Percentiles rank a stretch among this genome's conserved stretches.
These are phyloP conservation scores for Vicugna pacos DNA, from an alignment of 2,113 vertebrate species.

Conservation along the genomic window DNA sequence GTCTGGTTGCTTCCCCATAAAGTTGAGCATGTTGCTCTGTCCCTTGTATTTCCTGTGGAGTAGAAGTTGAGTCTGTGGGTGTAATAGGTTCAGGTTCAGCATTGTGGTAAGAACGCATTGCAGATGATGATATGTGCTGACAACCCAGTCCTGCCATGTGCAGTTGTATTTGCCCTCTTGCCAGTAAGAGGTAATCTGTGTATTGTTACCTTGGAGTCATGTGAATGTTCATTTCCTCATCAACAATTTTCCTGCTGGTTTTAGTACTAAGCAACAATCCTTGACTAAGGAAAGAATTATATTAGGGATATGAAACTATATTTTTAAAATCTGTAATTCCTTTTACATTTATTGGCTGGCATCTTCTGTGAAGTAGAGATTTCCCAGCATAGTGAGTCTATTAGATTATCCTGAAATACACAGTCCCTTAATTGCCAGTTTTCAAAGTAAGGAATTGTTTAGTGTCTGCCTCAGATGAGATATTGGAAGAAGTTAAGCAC, in stretches of 20 bases:
- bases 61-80: not conserved
- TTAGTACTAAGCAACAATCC: not conserved
- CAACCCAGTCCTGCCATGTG: accelerated
- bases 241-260: not conserved
- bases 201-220: not conserved
- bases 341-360: not conserved
- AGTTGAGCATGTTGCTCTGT: not conserved
- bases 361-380: not conserved
- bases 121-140: not conserved
- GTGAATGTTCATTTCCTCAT: not conserved
- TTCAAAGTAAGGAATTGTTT: not conserved
- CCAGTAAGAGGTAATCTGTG: not conserved
- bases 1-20: not conserved
- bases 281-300: not conserved
- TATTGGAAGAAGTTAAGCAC: not conserved
- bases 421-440: not conserved
- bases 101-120: not conserved
- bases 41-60: not conserved
- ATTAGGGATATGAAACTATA: not conserved
- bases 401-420: not conserved
- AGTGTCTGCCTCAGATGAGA: not conserved
- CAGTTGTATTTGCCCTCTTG: not conserved
- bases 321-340: not conserved
- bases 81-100: not conserved
- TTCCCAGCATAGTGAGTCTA: not conserved